These are phyloP conservation scores for Schizopygopsis malacanthus DNA, from an alignment of 2,797 vertebrate genomes.

Conservation along the genomic window DNA sequence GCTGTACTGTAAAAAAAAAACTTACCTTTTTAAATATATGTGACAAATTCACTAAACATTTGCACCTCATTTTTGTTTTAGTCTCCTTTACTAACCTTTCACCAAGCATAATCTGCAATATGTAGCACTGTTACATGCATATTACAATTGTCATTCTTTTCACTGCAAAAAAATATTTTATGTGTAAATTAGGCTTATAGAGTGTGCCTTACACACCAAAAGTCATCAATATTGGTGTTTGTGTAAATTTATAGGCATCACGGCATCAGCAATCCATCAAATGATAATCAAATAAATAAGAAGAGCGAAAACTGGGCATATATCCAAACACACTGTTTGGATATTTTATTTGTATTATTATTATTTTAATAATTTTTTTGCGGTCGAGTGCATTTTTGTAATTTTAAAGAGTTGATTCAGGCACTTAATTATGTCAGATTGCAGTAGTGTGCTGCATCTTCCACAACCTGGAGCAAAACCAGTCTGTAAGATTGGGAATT, in stretches of 20 bases:
- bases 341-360: too few species aligned
- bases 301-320: not conserved
- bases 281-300: not conserved
- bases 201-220: not conserved
- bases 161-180: not conserved
- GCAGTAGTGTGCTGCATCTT: constrained; percentile 7
- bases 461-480: not conserved
- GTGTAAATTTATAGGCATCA: constrained; percentile 1
- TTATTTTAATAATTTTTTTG: not conserved
- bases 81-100: not conserved
- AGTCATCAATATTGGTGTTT: not conserved
- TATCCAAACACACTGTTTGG: not conserved
- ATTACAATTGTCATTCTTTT: not conserved
- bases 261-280: not conserved
- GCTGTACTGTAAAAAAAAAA: not conserved
- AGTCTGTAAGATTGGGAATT: constrained; percentile 2
- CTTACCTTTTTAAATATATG: not conserved
- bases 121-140: not conserved
- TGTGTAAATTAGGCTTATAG: not conserved
- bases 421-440: constrained; percentile 5
- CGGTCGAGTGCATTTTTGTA: not conserved
- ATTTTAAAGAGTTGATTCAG: constrained; percentile 21
- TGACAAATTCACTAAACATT: not conserved
- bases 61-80: not conserved
- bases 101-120: not conserved